Evolutionary conservation across 2,113 vertebrate species (phyloP).

Genomic region (Phyllopteryx taeniolatus): DNA sequence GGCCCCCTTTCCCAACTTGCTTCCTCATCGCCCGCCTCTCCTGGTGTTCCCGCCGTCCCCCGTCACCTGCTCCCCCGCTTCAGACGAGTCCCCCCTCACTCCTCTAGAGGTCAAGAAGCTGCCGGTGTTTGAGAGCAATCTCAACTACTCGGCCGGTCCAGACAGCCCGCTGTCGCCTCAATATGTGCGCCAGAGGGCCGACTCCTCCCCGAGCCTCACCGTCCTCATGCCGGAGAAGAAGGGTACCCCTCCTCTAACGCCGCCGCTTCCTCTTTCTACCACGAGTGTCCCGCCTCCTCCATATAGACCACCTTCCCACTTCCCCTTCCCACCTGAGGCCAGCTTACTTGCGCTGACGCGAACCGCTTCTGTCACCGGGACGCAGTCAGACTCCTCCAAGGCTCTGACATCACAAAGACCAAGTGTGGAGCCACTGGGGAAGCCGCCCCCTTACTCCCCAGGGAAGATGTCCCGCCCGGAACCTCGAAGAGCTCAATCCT

Average conservation of each 20-base stretch:
- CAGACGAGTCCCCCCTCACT: conserved; percentile 93
- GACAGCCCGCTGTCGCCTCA: conserved; percentile 87
- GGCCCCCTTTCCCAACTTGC: conserved; percentile 92
- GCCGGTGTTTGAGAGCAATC: conserved; percentile 89
- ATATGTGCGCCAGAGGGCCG: conserved; percentile 79
- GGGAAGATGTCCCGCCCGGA: conserved; percentile 78
- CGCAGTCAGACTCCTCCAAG: conserved; percentile 73
- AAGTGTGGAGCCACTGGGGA: conserved; percentile 68
- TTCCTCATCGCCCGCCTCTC: conserved; percentile 89
- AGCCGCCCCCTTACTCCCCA: conserved; percentile 79
- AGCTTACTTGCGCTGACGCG: conserved; percentile 67
- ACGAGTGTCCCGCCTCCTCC: conserved; percentile 69
- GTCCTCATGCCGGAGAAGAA: conserved; percentile 80
- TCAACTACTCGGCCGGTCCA: conserved; percentile 84
- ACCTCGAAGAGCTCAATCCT: conserved; percentile 77
- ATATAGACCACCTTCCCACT: conserved; percentile 80
- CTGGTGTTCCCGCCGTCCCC: conserved; percentile 92
- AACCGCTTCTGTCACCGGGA: conserved; percentile 63
- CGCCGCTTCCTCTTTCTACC: conserved; percentile 75
- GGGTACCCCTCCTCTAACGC: conserved; percentile 83
- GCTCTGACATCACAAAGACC: conserved; percentile 62
- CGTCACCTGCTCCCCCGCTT: conserved; percentile 91
- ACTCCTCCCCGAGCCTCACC: conserved; percentile 80
- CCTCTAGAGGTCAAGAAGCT: conserved; percentile 94
- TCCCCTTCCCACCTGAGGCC: conserved; percentile 82